Base-by-base conservation (phyloP, 2,888 invertebrate genomes). In the Spilarctia lutea region DNA sequence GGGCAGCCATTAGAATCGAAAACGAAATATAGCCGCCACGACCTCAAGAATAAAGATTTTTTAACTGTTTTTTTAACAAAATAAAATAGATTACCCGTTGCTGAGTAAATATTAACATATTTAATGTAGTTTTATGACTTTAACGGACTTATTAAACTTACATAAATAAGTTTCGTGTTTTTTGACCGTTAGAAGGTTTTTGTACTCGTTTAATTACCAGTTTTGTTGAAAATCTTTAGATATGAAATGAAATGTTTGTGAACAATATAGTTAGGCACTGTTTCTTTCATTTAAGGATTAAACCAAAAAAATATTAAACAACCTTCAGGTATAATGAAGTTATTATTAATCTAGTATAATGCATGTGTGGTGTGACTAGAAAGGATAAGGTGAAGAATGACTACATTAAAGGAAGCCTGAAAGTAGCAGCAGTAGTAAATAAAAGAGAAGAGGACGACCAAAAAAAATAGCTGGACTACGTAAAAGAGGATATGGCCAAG, bases 1-100 rank as follows among this genome's bases (percentile, higher is more conserved):
- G 85, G 85, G 60, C 68, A 65, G 76, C 70, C 83, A 85, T 81
- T 72, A 35, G 85, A 73, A 83, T 81, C 83, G 81, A 81, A 81
- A 83, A 78, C 83, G 71, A 73, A 73, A 76, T 84, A 80, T 75
- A 75, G 73, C 65, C 78, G 78, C 73, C 77, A 75, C 75, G 78
- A 75, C 76, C 71, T 69, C 65, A 65, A 20, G 42, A 48, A 65
- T 71, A 73, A 79, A 74, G 72, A 78, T 69, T 73, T 71, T 73
- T 76, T 65, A 39, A 24, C 48, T 67, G 35, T 63, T 74, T 11
- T 66, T 52, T 66, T n/a, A 48, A 35, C 27, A 35, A 48, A 71
- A 63, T 67, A 71, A 48, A 35, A 70, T 66, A 66, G 56, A n/a
- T 33, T 70, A 52, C 27, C 35, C 52, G 52, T 63, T 60, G 20